These are phyloP conservation scores for Gonatopus flavifemur DNA, from an alignment of 1,140 invertebrate species.

Conservation along the genomic window DNA sequence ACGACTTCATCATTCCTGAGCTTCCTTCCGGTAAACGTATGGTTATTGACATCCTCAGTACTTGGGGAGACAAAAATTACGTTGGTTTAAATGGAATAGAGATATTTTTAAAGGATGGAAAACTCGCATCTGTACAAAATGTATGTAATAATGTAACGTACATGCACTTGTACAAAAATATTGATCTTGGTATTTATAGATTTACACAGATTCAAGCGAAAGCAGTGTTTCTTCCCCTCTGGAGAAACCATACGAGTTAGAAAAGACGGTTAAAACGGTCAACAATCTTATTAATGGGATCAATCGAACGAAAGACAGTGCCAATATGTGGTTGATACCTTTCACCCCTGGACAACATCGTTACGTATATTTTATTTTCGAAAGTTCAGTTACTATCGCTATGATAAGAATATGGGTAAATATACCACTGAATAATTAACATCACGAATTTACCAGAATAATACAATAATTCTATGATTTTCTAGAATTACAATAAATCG, in stretches of 20 bases:
- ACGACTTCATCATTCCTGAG: constrained; percentile 69
- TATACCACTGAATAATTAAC: constrained; percentile 13
- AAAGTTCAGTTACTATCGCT: constrained; percentile 62
- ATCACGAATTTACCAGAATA: neutral
- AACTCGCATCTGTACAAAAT: constrained; percentile 60
- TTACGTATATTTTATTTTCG: constrained; percentile 64
- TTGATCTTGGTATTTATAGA: no score
- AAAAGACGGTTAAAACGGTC: no score
- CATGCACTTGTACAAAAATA: no score
- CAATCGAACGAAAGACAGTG: constrained; percentile 73
- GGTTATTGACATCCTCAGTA: constrained; percentile 70
- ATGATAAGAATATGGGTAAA: constrained; percentile 78
- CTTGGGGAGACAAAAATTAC: constrained; percentile 83
- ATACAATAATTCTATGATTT: constrained; percentile 28
- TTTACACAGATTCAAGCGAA: no score
- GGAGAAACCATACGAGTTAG: neutral
- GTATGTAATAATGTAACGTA: no score
- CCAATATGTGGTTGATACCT: constrained; percentile 74
- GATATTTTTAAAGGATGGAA: constrained; percentile 69
- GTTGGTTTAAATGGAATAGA: constrained; percentile 81
- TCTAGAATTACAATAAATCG: constrained; percentile 86
- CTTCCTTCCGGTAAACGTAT: constrained; percentile 69
- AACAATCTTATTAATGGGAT: constrained; percentile 71
- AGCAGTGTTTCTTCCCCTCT: no score
- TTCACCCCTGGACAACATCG: constrained; percentile 63